Percentiles rank a stretch among this genome's conserved stretches.
Evolutionary conservation across 2,113 vertebrate species (phyloP).

Genomic region (Mustelus asterias): DNA sequence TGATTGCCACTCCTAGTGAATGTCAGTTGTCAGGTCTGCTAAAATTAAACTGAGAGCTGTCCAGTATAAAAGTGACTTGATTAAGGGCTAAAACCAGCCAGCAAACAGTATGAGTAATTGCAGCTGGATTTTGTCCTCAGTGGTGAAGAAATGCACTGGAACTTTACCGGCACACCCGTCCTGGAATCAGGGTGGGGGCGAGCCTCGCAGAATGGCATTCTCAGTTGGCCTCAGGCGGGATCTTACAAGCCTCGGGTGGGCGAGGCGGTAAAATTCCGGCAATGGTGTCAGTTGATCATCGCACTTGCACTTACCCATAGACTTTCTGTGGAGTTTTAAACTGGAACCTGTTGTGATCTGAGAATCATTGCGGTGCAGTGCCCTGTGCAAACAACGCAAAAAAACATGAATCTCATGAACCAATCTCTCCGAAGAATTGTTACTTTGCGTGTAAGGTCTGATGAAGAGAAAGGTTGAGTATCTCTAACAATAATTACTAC

Average conservation of each 20-base stretch:
- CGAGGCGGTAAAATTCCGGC: too few species aligned
- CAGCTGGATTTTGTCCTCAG: neutral
- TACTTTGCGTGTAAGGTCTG: neutral
- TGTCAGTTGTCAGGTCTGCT: neutral
- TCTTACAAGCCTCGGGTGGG: too few species aligned
- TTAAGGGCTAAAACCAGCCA: neutral
- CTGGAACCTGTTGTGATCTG: neutral
- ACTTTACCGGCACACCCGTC: too few species aligned
- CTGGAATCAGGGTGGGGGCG: too few species aligned
- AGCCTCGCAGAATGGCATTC: too few species aligned
- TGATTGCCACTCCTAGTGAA: constrained; percentile 23
- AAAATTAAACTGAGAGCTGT: neutral
- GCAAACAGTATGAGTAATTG: neutral
- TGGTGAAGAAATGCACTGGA: neutral
- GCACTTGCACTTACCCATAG: neutral
- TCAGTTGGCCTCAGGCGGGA: too few species aligned
- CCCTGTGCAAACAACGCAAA: neutral
- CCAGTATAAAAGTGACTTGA: neutral
- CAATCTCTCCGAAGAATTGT: neutral
- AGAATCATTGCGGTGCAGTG: neutral
- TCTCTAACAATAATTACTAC: too few species aligned
- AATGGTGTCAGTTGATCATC: neutral
- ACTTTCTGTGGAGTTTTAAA: neutral
- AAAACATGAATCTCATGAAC: neutral
- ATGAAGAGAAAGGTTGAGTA: too few species aligned